A percentile compares a stretch with the other conserved stretches of the same genome.
phyloP scores from a whole-genome alignment of 1,140 invertebrate genomes.

The Drosophila busckii region DNA sequence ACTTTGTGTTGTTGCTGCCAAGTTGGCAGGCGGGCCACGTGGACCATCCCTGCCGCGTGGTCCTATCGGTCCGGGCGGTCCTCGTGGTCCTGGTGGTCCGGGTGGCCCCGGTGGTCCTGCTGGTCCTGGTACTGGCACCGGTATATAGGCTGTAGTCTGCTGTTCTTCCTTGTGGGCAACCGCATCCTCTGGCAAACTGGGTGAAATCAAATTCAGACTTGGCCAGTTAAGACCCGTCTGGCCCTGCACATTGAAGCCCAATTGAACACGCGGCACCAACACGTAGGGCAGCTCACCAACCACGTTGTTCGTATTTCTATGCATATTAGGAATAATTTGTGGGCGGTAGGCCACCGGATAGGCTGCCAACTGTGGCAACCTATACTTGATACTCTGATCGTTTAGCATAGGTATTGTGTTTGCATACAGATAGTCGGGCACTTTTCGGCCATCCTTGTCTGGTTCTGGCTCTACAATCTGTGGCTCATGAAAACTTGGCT shows the following conservation, averaged over 20 bases:
- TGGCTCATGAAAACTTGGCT: constrained; percentile 44
- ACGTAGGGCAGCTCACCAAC: constrained; percentile 24
- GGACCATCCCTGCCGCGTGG: constrained; percentile 33
- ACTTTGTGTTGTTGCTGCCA: constrained; percentile 12
- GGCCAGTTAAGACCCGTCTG: constrained; percentile 40
- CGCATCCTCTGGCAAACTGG: neutral
- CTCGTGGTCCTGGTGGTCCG: constrained; percentile 41
- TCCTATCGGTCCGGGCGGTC: constrained; percentile 35
- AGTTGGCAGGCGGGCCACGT: constrained; percentile 27
- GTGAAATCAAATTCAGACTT: constrained; percentile 10
- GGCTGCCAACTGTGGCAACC: constrained; percentile 49
- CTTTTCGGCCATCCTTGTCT: constrained; percentile 61
- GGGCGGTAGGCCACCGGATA: constrained; percentile 50
- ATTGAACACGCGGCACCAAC: constrained; percentile 43
- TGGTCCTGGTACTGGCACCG: constrained; percentile 46
- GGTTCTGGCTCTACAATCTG: constrained; percentile 42
- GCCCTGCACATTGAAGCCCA: constrained; percentile 58
- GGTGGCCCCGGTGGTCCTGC: constrained; percentile 56
- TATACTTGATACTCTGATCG: constrained; percentile 61
- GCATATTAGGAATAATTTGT: constrained; percentile 9
- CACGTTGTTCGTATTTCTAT: constrained; percentile 5
- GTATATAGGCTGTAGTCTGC: constrained; percentile 30
- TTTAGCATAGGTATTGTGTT: constrained; percentile 65
- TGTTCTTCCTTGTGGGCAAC: constrained; percentile 46
- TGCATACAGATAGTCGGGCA: constrained; percentile 67